Base-by-base conservation (phyloP, 2,113 vertebrate genomes). In the Balaeniceps rex region DNA sequence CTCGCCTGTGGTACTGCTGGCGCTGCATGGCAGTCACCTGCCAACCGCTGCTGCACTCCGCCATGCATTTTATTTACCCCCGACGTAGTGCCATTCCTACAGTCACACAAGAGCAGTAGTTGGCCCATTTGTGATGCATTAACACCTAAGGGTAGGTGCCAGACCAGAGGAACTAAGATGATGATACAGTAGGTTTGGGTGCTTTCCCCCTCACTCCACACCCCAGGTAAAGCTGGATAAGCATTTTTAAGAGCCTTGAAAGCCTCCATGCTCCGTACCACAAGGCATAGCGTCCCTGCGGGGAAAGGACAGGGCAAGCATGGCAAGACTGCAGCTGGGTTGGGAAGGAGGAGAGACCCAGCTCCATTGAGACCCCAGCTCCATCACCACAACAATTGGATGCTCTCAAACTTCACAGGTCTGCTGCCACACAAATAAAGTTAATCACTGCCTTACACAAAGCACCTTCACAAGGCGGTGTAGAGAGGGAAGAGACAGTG, bases 321-420 rank as follows among this genome's bases (percentile, higher is more conserved):
- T 3, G 8, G 31, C n/a, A 33, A 31, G 34, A 17, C 6, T 24
- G 1, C 1, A 0, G 6, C 26, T 8, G 19, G 15, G 42, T 29
- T 14, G 21, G 71, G 52, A 33, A 65, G 36, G 18, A 40, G 38
- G 33, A 86, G 36, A 38, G 28, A 49, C 19, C n/a, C 47, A 49
- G 21, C 49, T 36, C 23, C 34, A 15, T 42, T n/a, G n/a, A n/a
- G n/a, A n/a, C n/a, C 19, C n/a, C 47, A 49, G 21, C 49, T 36
- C 23, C 34, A 15, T 42, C 54, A 23, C 28, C 79, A 7, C 0
- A 7, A 12, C 60, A 19, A 2, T 3, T 15, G 38, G 55, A 9
- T 42, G 33, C 36, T 49, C 77, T 71, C 29, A 74, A 61, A 19
- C 51, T 36, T 10, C 47, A 16, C 19, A 46, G 19, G 42, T 78